Base-by-base conservation (phyloP, 2,888 invertebrate species). In the Cephus nigrinus region DNA sequence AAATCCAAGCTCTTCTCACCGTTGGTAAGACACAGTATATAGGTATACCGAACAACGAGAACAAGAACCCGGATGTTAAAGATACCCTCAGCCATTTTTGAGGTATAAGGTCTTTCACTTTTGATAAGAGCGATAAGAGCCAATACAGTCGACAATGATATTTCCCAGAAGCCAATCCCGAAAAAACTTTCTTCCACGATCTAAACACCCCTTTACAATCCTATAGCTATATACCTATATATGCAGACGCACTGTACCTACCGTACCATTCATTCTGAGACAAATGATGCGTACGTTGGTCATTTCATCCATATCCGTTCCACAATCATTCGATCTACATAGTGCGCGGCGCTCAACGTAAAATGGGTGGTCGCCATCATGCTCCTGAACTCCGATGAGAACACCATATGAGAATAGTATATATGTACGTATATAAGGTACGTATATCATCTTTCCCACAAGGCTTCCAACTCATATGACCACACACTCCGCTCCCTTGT, bases 291-390 rank as follows among this genome's bases (percentile, higher is more conserved):
- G 76, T 82, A 81, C 80, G 78, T 81, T 80, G 85, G 83, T 86
- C 84, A 86, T 85, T 87, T 87, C 84, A 83, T 84, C 82, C 84
- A 84, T 86, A 86, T 87, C 85, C 84, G 84, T 82, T 81, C 81
- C 82, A 82, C 83, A 85, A 88, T 89, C 87, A 84, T 77, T 82
- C 82, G 85, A 89, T 90, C 89, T 89, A 88, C 89, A 90, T 87
- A 85, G 84, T 85, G 84, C 85, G 87, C 85, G 82, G 80, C 80
- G 82, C 84, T 80, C 83, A 83, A 85, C 84, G 86, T 87, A 83
- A 87, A 85, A 88, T 90, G 90, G 89, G 89, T 89, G 90, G 89
- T 87, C 90, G 85, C 79, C 80, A 82, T 80, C 82, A 78, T 75
- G 84, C 83, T 81, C 84, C 82, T 80, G 82, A 81, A 73, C 4